Evolutionary conservation across 2,888 invertebrate species (phyloP).

Genomic region (Volucella zonaria): DNA sequence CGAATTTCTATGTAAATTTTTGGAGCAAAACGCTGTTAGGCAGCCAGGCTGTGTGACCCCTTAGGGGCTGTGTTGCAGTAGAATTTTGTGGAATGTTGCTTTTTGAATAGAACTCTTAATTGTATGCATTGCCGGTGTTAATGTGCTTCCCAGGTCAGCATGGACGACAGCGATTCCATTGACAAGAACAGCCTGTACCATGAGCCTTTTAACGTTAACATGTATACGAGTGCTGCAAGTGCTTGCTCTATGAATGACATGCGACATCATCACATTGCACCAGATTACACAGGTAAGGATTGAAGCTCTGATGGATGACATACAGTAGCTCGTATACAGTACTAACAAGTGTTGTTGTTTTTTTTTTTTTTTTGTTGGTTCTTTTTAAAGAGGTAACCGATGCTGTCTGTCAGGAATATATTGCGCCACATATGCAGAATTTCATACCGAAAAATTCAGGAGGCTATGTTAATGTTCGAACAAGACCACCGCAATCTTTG

Average conservation of each 20-base stretch:
- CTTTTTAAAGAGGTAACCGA: constrained; percentile 84
- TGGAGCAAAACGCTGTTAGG: constrained; percentile 52
- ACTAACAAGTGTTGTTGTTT: constrained; percentile 64
- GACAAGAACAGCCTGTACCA: constrained; percentile 83
- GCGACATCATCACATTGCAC: constrained; percentile 84
- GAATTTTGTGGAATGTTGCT: neutral
- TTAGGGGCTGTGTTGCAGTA: neutral
- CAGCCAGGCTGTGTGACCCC: neutral
- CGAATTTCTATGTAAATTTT: constrained; percentile 74
- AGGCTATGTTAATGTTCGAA: constrained; percentile 82
- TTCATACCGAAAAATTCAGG: constrained; percentile 83
- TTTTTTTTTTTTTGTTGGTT: constrained; percentile 39
- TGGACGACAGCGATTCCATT: constrained; percentile 82
- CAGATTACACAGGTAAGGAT: constrained; percentile 85
- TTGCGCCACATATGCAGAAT: constrained; percentile 85
- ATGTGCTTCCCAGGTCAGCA: constrained; percentile 77
- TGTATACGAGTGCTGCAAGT: constrained; percentile 83
- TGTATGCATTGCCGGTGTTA: constrained; percentile 64
- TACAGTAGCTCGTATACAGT: neutral
- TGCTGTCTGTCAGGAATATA: constrained; percentile 85
- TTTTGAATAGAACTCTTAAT: constrained; percentile 41
- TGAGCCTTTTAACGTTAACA: constrained; percentile 83
- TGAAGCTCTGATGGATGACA: neutral
- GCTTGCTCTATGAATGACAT: constrained; percentile 83
- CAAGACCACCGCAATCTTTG: constrained; percentile 83